Percentiles rank a stretch among this genome's conserved stretches.
Evolutionary conservation across 2,113 vertebrate species (phyloP).

Genomic region (Laticauda laticaudata): DNA sequence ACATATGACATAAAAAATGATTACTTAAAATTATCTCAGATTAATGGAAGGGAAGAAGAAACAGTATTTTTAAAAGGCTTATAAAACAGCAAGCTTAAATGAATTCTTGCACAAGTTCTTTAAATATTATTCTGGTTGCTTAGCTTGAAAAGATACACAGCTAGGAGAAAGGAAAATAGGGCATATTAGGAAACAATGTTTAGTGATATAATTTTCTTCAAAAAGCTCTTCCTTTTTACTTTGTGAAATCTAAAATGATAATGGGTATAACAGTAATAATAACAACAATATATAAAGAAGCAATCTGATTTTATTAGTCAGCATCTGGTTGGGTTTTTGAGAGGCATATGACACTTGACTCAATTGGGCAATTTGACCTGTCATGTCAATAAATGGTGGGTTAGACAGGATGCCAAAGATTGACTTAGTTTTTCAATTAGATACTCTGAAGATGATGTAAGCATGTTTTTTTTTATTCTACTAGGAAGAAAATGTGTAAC

Average conservation of each 20-base stretch:
- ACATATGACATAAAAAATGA: not conserved
- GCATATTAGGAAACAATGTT: not conserved
- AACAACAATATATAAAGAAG: not conserved
- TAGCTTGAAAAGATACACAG: not conserved
- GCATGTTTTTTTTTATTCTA: slow-evolving; percentile 8
- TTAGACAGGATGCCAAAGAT: not conserved
- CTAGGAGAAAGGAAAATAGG: not conserved
- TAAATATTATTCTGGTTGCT: not conserved
- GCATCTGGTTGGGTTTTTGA: not conserved
- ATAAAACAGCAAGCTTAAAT: not conserved
- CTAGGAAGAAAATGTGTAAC: slow-evolving; percentile 35
- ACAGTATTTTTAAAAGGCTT: not conserved
- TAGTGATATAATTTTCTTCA: not conserved
- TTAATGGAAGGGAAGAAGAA: not conserved
- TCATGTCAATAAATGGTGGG: accelerated
- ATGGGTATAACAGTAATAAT: not conserved
- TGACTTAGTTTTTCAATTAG: not conserved
- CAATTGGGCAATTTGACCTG: not conserved
- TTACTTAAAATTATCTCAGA: not conserved
- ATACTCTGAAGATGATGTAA: slow-evolving; percentile 51
- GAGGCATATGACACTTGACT: not conserved
- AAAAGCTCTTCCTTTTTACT: not conserved
- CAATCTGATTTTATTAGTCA: not conserved
- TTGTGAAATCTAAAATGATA: not conserved
- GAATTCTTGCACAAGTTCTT: not conserved